phyloP scores from a whole-genome alignment of 2,113 vertebrate genomes.

The Bathybates hornii region DNA sequence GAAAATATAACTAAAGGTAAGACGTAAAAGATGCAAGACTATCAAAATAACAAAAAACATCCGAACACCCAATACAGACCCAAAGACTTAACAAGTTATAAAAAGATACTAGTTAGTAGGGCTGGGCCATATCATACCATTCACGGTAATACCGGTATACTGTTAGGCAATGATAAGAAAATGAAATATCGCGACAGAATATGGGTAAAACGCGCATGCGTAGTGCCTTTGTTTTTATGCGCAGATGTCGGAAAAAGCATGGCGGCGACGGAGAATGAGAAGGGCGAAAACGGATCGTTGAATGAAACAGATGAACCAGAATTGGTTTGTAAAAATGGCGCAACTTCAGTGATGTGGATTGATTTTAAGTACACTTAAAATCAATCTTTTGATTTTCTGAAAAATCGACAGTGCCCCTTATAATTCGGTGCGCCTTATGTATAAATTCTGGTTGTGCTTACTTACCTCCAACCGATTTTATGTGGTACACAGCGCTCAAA shows the following conservation, averaged over 20 bases:
- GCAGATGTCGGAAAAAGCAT: background rate
- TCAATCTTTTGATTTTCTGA: background rate
- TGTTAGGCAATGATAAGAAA: background rate
- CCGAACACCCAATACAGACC: background rate
- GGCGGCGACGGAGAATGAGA: background rate
- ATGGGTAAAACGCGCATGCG: background rate
- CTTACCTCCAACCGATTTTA: background rate
- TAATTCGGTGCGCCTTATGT: accelerated
- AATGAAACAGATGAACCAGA: background rate
- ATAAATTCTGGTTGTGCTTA: background rate
- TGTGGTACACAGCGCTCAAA: background rate
- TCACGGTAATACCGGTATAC: background rate
- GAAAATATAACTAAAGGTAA: background rate
- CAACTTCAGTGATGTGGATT: background rate
- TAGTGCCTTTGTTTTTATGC: background rate
- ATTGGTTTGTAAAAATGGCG: background rate
- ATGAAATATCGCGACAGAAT: background rate
- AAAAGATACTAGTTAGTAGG: background rate
- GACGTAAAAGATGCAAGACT: background rate
- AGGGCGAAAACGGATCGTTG: background rate
- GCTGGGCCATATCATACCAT: background rate
- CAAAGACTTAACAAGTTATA: background rate
- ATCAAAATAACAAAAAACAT: background rate
- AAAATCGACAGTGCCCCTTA: background rate
- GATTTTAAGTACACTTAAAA: too few relatives aligned